Percentiles rank a stretch among this genome's conserved stretches.
These are phyloP conservation scores for Pseudomyrmex pallidus DNA, from an alignment of 1,140 invertebrate genomes.

Conservation along the genomic window DNA sequence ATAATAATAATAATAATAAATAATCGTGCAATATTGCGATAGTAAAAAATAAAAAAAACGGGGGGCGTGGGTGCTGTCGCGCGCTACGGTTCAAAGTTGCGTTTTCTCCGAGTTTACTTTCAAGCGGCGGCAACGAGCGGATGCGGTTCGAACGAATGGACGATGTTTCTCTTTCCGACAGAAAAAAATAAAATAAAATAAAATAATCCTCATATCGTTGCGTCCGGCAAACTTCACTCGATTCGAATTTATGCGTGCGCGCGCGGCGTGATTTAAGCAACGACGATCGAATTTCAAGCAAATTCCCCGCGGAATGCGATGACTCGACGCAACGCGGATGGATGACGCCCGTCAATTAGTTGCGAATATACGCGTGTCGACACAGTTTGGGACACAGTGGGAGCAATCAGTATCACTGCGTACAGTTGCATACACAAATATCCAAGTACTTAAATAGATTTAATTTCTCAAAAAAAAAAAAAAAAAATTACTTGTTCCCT, in stretches of 20 bases:
- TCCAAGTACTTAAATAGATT: conserved; percentile 46
- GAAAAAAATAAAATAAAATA: too few relatives aligned
- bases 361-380: background rate
- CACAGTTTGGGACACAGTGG: too few relatives aligned
- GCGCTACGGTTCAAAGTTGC: conserved; percentile 72
- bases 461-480: background rate
- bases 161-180: conserved; percentile 47
- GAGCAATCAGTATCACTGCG: too few relatives aligned
- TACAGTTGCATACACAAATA: background rate
- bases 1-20: conserved; percentile 27
- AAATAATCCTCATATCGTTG: conserved; percentile 23
- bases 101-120: conserved; percentile 70
- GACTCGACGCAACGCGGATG: conserved; percentile 6
- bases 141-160: conserved; percentile 46
- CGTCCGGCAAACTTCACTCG: background rate
- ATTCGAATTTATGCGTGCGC: background rate
- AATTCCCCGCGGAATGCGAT: conserved; percentile 25
- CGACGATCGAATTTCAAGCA: conserved; percentile 31
- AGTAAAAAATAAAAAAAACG: conserved; percentile 72
- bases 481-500: too few relatives aligned
- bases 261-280: background rate
- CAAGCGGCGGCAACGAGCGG: conserved; percentile 41
- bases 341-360: background rate
- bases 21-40: conserved; percentile 84
- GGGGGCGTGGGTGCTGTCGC: conserved; percentile 77